Conservation (phyloP, 64 coral and sea anemone genomes). For the Cladopsammia gracilis region DNA sequence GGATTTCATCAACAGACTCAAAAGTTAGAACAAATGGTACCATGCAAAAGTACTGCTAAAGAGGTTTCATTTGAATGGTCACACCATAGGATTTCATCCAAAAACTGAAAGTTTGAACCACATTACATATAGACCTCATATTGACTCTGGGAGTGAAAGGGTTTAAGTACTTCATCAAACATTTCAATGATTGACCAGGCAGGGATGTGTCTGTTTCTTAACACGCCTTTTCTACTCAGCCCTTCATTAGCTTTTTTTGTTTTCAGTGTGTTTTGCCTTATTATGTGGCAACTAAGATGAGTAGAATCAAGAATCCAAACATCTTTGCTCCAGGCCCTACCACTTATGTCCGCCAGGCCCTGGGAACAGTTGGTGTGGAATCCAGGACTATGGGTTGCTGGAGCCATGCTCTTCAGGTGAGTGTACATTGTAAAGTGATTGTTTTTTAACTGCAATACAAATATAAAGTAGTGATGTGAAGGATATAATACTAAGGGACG, state of each 20-base stretch:
- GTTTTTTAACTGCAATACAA: background rate
- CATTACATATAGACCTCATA: too few species aligned
- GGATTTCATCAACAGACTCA: too few species aligned
- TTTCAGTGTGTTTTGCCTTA: conserved; percentile 78
- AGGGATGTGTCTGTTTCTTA: background rate
- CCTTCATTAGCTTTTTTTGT: background rate
- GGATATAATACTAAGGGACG: too few species aligned
- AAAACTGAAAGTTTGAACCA: too few species aligned
- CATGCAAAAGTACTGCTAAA: too few species aligned
- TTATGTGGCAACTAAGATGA: conserved; percentile 89
- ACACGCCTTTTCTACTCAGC: background rate
- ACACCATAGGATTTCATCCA: too few species aligned
- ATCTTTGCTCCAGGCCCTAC: conserved; percentile 77
- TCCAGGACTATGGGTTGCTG: conserved; percentile 75
- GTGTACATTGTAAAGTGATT: background rate
- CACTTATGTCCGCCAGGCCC: conserved; percentile 61
- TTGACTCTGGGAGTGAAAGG: too few species aligned
- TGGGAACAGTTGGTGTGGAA: conserved; percentile 80
- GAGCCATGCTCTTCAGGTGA: conserved; percentile 82
- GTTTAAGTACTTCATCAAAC: too few species aligned
- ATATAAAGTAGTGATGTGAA: too few species aligned
- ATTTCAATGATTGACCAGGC: too few species aligned
- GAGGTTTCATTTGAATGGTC: too few species aligned
- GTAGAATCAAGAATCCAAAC: conserved; percentile 60
- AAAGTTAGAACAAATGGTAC: too few species aligned